These are phyloP conservation scores for Mayetiola destructor DNA, from an alignment of 2,888 invertebrate species.

Conservation along the genomic window DNA sequence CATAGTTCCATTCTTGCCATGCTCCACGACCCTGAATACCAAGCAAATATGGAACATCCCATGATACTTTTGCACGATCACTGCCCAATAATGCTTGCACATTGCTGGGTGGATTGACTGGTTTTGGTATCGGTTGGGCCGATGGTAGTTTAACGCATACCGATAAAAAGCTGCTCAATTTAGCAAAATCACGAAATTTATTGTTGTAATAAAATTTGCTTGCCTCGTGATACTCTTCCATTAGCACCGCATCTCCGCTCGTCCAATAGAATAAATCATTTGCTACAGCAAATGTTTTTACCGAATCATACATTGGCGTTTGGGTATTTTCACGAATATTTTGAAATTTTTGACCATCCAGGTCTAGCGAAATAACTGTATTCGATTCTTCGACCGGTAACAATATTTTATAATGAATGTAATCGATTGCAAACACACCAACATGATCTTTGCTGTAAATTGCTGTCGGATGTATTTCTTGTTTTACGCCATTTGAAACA, in stretches of 20 bases:
- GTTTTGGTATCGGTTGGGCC: slow-evolving; percentile 65
- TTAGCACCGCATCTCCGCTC: slow-evolving; percentile 57
- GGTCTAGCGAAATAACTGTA: slow-evolving; percentile 63
- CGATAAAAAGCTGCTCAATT: slow-evolving; percentile 37
- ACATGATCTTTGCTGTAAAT: slow-evolving; percentile 52
- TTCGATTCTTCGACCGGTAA: slow-evolving; percentile 60
- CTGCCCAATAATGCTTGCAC: slow-evolving; percentile 71
- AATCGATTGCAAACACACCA: slow-evolving; percentile 73
- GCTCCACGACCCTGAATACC: slow-evolving; percentile 56
- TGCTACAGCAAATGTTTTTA: slow-evolving; percentile 59
- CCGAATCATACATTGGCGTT: slow-evolving; percentile 56
- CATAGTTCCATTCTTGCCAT: slow-evolving; percentile 36
- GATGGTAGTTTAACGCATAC: slow-evolving; percentile 46
- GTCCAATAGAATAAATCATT: slow-evolving; percentile 78
- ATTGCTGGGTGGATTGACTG: slow-evolving; percentile 60
- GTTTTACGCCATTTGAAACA: slow-evolving; percentile 57
- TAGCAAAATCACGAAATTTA: slow-evolving; percentile 43
- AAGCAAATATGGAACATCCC: slow-evolving; percentile 65
- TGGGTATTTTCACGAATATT: slow-evolving; percentile 62
- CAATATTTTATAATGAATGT: slow-evolving; percentile 62
- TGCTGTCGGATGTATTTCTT: slow-evolving; percentile 48
- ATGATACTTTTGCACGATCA: slow-evolving; percentile 59
- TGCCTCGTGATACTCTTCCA: slow-evolving; percentile 60
- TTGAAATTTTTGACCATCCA: slow-evolving; percentile 63
- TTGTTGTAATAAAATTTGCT: slow-evolving; percentile 64